These are phyloP conservation scores for Muscicapa adusta DNA, from an alignment of 2,113 vertebrate genomes.

Conservation along the genomic window DNA sequence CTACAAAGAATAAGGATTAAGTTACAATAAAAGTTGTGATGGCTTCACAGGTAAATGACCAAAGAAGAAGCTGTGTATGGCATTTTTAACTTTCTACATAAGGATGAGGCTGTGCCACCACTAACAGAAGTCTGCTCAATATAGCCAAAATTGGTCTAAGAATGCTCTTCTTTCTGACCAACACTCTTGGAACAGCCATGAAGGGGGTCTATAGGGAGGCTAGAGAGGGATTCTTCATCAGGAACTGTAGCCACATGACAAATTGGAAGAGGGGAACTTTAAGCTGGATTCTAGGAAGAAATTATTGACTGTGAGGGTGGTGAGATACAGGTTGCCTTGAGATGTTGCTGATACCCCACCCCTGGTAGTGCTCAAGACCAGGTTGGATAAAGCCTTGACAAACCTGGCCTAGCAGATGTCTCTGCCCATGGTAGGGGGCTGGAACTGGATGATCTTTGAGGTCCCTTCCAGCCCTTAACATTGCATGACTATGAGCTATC, in stretches of 20 bases:
- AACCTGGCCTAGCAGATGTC: not conserved
- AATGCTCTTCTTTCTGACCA: not conserved
- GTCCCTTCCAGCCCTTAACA: not conserved
- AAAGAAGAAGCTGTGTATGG: not conserved
- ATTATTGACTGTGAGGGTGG: not conserved
- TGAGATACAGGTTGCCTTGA: not conserved
- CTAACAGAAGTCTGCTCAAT: not conserved
- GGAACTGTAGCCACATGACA: not conserved
- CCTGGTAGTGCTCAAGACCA: not conserved
- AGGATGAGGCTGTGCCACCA: not conserved
- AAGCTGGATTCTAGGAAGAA: not conserved
- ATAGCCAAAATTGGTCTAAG: not conserved
- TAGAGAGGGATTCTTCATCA: not conserved
- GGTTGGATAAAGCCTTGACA: not conserved
- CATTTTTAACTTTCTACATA: not conserved
- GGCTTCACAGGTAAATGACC: not conserved
- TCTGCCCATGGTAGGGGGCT: not conserved
- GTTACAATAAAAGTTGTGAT: not conserved
- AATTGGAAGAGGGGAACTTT: not conserved
- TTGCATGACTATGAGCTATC: not conserved
- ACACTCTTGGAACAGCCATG: not conserved
- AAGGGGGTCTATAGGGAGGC: not conserved
- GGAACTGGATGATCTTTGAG: not conserved
- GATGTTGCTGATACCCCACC: not conserved
- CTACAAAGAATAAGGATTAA: conserved; percentile 57